Evolutionary conservation across 2,797 vertebrate genomes (phyloP), one percentile per base, ranked within the genome.

Genomic region (Paguma larvata): DNA sequence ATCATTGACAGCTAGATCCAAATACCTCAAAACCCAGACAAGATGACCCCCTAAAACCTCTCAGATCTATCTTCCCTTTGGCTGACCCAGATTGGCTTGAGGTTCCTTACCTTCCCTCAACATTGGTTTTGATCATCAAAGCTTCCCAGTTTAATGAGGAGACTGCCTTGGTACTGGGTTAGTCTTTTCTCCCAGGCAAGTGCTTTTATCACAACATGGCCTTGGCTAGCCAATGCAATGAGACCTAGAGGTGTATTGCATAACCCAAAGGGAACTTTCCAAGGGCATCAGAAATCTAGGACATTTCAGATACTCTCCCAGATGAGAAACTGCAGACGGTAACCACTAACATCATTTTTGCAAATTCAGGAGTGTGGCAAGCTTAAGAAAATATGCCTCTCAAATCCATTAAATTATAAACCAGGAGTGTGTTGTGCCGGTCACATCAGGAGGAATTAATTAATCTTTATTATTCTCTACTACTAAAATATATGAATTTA

Each of bases 51-150:
- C 19, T 46, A 3, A 15, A 6, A 25, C 48, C 34, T 16, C 51
- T 85, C 38, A 63, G 34, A 48, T 53, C 23, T 91, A 11, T 19
- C 72, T 96, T 96, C 10, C 92, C 38, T 88, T 90, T 91, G 41
- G n/a, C 65, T 67, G 67, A 21, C 18, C 46, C 82, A 85, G 23
- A 79, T 83, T 84, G 21, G 46, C 56, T 16, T 41, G 6, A 14
- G 30, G 32, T 53, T 94, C 44, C 18, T 95, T 11, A 84, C 23
- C 34, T 3, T 87, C n/a, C 51, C 15, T 77, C 21, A 82, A 67
- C n/a, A 44, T 25, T 72, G 62, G n/a, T 48, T 96, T 93, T 65
- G n/a, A 68, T 34, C 30, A 72, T 4, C 51, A 80, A 53, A 1
- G 2, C 56, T 77, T 92, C 53, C 21, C 11, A 56, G n/a, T 94